phyloP scores from a whole-genome alignment of 2,888 invertebrate genomes.

The Minunthozetes semirufus region DNA sequence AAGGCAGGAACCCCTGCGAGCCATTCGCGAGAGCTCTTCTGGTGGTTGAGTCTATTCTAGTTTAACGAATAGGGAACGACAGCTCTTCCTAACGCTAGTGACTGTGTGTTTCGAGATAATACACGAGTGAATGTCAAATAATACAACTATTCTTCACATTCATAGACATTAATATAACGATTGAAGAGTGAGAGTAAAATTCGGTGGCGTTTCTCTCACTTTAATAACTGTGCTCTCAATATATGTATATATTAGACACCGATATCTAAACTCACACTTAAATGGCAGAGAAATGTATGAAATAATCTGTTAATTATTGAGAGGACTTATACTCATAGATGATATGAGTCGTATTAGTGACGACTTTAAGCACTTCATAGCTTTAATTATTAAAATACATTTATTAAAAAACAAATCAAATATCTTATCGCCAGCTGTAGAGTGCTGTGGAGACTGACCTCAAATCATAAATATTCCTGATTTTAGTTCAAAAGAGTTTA shows the following conservation, averaged over 20 bases:
- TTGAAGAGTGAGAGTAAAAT: neutral
- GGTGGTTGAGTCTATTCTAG: conserved; percentile 10
- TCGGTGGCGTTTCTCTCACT: neutral
- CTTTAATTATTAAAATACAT: neutral
- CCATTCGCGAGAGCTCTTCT: conserved; percentile 22
- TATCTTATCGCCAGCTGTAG: conserved; percentile 10
- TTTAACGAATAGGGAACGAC: neutral
- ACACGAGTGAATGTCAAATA: conserved; percentile 11
- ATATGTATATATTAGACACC: neutral
- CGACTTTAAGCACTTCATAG: conserved; percentile 15
- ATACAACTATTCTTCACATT: conserved; percentile 7
- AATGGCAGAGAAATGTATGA: neutral
- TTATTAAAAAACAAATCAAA: neutral
- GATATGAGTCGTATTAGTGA: neutral
- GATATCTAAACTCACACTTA: neutral
- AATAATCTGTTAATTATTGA: conserved; percentile 15
- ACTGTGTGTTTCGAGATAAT: neutral
- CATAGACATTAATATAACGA: neutral
- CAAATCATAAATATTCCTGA: too few relatives aligned
- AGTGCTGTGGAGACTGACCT: neutral
- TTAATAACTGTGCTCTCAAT: neutral
- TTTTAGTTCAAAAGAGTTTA: too few relatives aligned
- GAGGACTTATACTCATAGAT: neutral
- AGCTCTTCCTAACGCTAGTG: neutral
- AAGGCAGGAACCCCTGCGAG: conserved; percentile 23